Evolutionary conservation across 1,140 invertebrate species (phyloP), one percentile per base, ranked within the genome.

Genomic region (Lethrus apterus): DNA sequence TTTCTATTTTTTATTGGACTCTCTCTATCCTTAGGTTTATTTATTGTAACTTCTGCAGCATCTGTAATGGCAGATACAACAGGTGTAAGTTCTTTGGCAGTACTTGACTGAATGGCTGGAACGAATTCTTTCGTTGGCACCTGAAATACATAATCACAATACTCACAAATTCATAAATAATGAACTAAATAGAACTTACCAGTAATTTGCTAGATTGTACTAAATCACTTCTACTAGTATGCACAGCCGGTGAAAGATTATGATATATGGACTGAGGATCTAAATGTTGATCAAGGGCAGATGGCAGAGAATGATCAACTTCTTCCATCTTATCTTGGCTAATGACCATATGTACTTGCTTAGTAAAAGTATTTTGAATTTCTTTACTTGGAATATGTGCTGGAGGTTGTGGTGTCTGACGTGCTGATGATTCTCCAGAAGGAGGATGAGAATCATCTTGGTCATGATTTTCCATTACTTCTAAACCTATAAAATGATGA

Each of bases 1-100:
- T 62, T 57, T 19, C 55, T 29, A 33, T 21, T 51, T 46, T 65
- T 67, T 5, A 52, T 54, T 2, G 65, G 65, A 57, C 65, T 67
- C 40, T 67, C 65, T 33, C 57, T 51, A 21, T 64, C 63, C 46
- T 61, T 61, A 3, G 40, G 43, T 43, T 65, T 64, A 46, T 60
- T 62, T 46, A 67, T 53, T 29, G 56, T 64, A 3, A 65, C 58
- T 54, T 67, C 65, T 5, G 44, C 60, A 2, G 58, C 49, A 34
- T 63, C 61, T 20, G 54, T 54, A 32, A 57, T 62, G 3, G 65
- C 65, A 29, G 65, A 67, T 10, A 67, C 65, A 33, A 67, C 61
- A 7, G 65, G 65, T 20, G 46, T 48, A 1, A 59, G 55, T 46
- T 64, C 62, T 56, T 62, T 63, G 52, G 48, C 46, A 50, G 50